Evolutionary conservation across 2,888 invertebrate genomes (phyloP), one percentile per base, ranked within the genome.

Genomic region (Aleiodes alternator): DNA sequence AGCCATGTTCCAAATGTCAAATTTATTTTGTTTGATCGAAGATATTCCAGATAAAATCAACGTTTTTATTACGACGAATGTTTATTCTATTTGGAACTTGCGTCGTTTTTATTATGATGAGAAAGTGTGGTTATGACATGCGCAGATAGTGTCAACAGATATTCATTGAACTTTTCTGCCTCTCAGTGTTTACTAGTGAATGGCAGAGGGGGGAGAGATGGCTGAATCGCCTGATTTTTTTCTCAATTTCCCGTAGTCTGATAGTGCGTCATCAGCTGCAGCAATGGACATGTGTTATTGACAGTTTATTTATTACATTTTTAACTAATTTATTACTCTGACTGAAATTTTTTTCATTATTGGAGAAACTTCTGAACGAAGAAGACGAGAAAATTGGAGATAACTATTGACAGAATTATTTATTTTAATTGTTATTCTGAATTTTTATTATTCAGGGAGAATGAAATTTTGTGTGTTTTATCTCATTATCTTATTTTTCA

Each of bases 1-100:
- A 55, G 88, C 88, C 89, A 89, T 89, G 69, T 3, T 43, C 3
- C 43, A 43, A 43, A 8, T 9, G 43, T 43, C 43, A 43, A 43
- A 48, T 29, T 11, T n/a, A 38, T 34, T 5, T 61, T 43, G 64
- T 64, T 64, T 64, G 64, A 64, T 64, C 64, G 64, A 64, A 43
- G 34, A 48, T 11, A 59, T 9, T 43, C 43, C 43, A 3, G 11
- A 43, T 11, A 11, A 8, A 3, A 9, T 43, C 9, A 43, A 43
- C 43, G 43, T 9, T 43, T 43, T 43, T 43, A 59, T 34, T 8
- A 48, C 23, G 48, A 48, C 3, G 16, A 11, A n/a, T n/a, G 29
- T n/a, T 34, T 59, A 31, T 56, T 64, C 34, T 69, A 38, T 69
- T 69, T 43, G 12, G 69, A 51, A 66, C 53, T 16, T 69, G 16